Evolutionary conservation across 2,797 vertebrate species (phyloP).

Genomic region (Fistularia commersonii): DNA sequence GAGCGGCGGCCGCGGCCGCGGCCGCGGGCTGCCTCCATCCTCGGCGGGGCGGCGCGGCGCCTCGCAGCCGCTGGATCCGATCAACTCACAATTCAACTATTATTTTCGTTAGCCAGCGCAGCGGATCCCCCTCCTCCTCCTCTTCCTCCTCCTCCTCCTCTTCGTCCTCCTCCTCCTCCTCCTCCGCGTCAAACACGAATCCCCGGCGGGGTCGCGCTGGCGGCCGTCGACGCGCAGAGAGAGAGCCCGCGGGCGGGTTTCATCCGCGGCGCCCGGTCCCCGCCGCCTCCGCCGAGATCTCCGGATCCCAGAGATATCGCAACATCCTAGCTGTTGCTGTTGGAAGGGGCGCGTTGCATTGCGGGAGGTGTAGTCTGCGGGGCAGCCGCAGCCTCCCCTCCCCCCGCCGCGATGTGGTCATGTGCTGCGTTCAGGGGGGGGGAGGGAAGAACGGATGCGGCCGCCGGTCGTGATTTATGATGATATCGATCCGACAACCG

Average conservation of each 20-base stretch:
- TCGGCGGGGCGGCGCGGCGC: conserved; percentile 36
- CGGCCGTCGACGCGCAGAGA: too few relatives aligned
- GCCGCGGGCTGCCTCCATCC: conserved; percentile 52
- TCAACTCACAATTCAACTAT: conserved; percentile 40
- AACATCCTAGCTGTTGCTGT: conserved; percentile 70
- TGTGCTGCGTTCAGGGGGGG: conserved; percentile 11
- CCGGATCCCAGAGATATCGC: conserved; percentile 66
- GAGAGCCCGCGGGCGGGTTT: conserved; percentile 5
- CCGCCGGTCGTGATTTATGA: too few relatives aligned
- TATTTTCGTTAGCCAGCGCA: conserved; percentile 46
- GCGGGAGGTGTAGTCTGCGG: conserved; percentile 58
- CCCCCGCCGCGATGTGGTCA: conserved; percentile 12
- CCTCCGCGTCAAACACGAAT: too few relatives aligned
- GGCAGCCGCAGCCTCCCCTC: conserved; percentile 20
- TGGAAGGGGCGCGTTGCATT: conserved; percentile 38
- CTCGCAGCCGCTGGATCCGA: conserved; percentile 48
- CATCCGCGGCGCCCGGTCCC: conserved; percentile 41
- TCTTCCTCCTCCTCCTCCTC: too few relatives aligned
- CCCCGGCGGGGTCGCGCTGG: too few relatives aligned
- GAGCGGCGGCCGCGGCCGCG: conserved; percentile 36
- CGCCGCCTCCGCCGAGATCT: conserved; percentile 66
- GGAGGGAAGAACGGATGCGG: too few relatives aligned
- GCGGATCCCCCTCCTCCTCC: conserved; percentile 41
- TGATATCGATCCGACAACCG: too few relatives aligned
- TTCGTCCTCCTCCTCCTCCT: too few relatives aligned